Conservation (phyloP, 2,113 vertebrate species). For the Sylvicapra grimmia region DNA sequence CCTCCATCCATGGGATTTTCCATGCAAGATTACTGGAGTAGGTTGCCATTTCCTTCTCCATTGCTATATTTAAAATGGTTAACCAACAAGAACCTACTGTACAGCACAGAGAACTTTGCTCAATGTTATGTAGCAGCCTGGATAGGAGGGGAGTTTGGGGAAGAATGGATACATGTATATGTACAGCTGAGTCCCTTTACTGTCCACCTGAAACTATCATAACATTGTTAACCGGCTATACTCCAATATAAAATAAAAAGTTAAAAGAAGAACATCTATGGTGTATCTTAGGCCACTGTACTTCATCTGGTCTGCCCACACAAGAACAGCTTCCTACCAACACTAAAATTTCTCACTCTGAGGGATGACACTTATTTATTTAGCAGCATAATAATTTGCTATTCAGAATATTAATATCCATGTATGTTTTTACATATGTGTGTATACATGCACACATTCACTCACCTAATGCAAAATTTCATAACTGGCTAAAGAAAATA, state of each 20-base stretch:
- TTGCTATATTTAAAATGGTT: neutral
- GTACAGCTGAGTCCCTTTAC: neutral
- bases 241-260: neutral
- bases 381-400: conserved; percentile 1
- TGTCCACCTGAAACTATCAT: neutral
- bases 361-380: neutral
- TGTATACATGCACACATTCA: neutral
- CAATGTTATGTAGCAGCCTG: neutral
- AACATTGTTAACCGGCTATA: neutral
- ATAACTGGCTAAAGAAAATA: neutral
- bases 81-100: neutral
- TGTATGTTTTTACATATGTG: neutral
- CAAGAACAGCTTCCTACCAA: neutral
- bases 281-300: neutral
- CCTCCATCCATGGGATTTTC: neutral
- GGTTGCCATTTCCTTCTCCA: neutral
- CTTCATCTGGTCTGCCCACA: neutral
- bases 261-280: neutral
- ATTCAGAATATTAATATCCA: conserved; percentile 10
- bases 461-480: neutral
- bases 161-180: neutral
- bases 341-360: neutral
- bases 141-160: neutral
- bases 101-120: neutral
- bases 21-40: neutral